Conservation (phyloP, 2,797 vertebrate species). For the Xerus rutilus region DNA sequence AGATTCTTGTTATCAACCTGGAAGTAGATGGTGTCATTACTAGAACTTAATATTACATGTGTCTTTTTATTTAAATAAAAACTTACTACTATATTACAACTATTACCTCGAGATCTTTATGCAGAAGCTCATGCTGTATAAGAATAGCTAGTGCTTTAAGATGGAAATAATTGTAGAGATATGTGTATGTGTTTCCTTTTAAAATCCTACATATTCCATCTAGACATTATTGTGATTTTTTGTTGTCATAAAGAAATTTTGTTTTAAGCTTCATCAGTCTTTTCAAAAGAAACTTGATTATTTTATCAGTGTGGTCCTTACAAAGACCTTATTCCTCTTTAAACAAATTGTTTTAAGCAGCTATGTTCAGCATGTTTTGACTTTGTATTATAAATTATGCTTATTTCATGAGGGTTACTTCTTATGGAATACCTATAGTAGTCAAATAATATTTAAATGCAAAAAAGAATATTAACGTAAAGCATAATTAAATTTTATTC, state of each 20-base stretch:
- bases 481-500: conserved; percentile 57
- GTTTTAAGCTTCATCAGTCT: neutral
- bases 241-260: neutral
- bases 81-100: neutral
- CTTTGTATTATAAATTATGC: conserved; percentile 25
- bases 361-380: conserved; percentile 24
- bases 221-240: conserved; percentile 50
- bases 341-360: conserved; percentile 50
- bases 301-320: neutral
- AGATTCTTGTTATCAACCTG: conserved; percentile 8
- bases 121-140: conserved; percentile 5
- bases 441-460: conserved; percentile 49
- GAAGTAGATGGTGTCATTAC: neutral
- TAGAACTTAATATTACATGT: neutral
- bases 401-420: conserved; percentile 36
- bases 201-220: neutral
- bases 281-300: neutral
- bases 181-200: neutral
- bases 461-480: conserved; percentile 34
- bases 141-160: neutral
- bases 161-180: neutral
- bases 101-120: neutral
- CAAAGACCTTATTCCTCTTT: neutral
- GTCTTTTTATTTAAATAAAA: conserved; percentile 34
- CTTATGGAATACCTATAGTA: neutral